Percentiles rank a stretch among this genome's conserved stretches.
phyloP scores from a whole-genome alignment of 2,888 invertebrate species.

The Nemoura dubitans region DNA sequence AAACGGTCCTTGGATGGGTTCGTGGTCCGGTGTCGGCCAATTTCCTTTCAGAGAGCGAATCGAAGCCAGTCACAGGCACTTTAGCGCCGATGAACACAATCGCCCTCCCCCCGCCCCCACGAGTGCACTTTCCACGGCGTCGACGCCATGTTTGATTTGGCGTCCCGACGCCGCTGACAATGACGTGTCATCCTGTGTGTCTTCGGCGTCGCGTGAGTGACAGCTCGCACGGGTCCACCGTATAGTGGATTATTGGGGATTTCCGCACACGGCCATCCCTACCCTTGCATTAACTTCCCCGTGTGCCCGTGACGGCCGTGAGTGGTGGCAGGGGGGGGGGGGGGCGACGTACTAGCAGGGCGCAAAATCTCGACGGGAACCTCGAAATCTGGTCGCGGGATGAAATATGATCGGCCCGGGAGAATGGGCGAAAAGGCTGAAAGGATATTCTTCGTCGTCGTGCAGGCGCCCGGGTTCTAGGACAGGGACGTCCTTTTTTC shows the following conservation, averaged over 20 bases:
- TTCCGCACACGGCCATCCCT: background rate
- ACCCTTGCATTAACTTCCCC: background rate
- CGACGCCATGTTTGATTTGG: background rate
- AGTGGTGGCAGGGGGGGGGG: background rate
- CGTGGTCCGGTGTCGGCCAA: too few relatives aligned
- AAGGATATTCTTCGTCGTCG: background rate
- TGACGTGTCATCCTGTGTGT: background rate
- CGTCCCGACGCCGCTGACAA: background rate
- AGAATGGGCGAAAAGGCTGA: background rate
- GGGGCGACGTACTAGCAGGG: background rate
- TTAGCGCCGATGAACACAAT: too few relatives aligned
- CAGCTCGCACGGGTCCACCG: background rate
- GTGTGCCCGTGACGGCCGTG: background rate
- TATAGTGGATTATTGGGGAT: background rate
- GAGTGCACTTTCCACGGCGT: background rate
- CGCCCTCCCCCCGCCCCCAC: too few relatives aligned
- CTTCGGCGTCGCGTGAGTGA: background rate
- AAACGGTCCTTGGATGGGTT: too few relatives aligned
- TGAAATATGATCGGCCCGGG: slow-evolving; percentile 9
- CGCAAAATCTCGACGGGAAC: background rate
- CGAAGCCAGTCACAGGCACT: too few relatives aligned
- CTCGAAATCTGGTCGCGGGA: background rate
- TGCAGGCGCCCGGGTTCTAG: background rate
- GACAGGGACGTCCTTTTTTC: background rate
- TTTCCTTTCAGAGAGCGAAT: too few relatives aligned